Conservation (phyloP, 2,888 invertebrate genomes). For the Pimpla rufipes region DNA sequence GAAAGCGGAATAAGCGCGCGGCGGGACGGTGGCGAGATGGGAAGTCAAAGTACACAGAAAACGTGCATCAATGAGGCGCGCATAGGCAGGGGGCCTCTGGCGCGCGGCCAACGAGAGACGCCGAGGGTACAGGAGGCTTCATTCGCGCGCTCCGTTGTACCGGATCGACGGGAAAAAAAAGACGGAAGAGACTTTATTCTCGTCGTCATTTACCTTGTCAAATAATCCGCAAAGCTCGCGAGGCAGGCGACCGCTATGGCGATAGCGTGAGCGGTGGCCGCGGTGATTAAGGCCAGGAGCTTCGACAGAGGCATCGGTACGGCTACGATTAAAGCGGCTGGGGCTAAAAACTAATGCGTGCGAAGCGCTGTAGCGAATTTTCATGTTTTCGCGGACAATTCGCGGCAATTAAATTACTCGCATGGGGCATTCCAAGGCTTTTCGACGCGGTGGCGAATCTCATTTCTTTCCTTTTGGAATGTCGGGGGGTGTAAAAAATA, state of each 20-base stretch:
- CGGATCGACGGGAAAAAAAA: not conserved
- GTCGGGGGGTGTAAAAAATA: no score
- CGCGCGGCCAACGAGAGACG: not conserved
- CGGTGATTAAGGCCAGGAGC: constrained; percentile 50
- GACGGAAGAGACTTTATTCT: not conserved
- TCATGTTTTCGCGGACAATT: not conserved
- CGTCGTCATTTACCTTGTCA: constrained; percentile 59
- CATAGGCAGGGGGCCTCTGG: constrained; percentile 32
- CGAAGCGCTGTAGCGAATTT: not conserved
- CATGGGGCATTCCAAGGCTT: no score
- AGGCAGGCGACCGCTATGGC: constrained; percentile 47
- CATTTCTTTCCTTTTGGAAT: no score
- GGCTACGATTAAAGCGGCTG: constrained; percentile 37
- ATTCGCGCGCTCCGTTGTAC: constrained; percentile 12
- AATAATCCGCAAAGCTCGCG: constrained; percentile 42
- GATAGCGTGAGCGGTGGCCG: constrained; percentile 41
- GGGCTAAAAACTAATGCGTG: not conserved
- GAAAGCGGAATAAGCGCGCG: constrained; percentile 15
- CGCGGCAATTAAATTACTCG: no score
- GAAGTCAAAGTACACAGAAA: constrained; percentile 58
- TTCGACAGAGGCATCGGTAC: constrained; percentile 53
- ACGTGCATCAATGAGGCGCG: constrained; percentile 59
- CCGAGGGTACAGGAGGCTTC: constrained; percentile 20
- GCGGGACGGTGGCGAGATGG: constrained; percentile 17
- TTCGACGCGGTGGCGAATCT: no score